phyloP scores from a whole-genome alignment of 2,797 vertebrate species.

The Heterohyrax brucei region DNA sequence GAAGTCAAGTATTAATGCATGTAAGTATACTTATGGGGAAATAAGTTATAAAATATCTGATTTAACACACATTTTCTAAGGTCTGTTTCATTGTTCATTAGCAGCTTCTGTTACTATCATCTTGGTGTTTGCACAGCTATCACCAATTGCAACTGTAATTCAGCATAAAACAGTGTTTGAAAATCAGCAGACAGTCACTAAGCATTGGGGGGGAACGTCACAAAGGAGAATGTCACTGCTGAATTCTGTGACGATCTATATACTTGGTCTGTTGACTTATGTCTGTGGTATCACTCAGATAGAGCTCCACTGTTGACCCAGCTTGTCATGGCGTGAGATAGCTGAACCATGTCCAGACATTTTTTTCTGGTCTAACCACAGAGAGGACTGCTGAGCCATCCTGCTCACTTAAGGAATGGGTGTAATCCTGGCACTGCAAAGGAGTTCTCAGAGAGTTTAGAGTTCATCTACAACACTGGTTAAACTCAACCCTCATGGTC shows the following conservation, averaged over 20 bases:
- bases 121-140: slow-evolving; percentile 76
- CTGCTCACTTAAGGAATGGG: accelerated
- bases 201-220: neutral
- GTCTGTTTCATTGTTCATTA: slow-evolving; percentile 56
- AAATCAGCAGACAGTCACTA: neutral
- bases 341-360: slow-evolving; percentile 10
- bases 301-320: neutral
- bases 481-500: neutral
- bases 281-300: neutral
- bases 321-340: neutral
- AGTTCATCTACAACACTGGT: accelerated
- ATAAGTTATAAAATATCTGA: slow-evolving; percentile 71
- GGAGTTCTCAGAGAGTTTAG: accelerated
- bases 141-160: slow-evolving; percentile 65
- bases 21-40: slow-evolving; percentile 59
- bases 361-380: neutral
- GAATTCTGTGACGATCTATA: neutral
- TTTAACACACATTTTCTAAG: slow-evolving; percentile 76
- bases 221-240: neutral
- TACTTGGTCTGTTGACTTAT: neutral
- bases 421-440: neutral
- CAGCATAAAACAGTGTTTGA: slow-evolving; percentile 26
- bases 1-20: slow-evolving; percentile 49
- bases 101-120: slow-evolving; percentile 57
- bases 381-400: accelerated